Conservation (phyloP, 2,797 vertebrate genomes). For the Sparidentex hasta region DNA sequence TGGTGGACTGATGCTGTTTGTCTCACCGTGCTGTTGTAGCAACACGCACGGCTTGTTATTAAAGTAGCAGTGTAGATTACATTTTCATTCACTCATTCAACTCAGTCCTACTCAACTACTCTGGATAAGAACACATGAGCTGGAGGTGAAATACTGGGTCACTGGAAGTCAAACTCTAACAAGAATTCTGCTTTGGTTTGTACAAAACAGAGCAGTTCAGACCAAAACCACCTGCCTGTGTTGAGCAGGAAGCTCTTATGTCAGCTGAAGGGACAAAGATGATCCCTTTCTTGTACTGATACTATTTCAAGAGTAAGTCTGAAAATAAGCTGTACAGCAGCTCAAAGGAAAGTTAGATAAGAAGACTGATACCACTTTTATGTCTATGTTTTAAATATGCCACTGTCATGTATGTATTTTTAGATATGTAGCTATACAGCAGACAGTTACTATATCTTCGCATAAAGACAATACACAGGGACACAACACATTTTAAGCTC, state of each 20-base stretch:
- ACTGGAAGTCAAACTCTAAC: neutral
- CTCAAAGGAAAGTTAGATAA: neutral
- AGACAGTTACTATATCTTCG: neutral
- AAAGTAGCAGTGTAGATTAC: neutral
- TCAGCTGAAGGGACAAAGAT: neutral
- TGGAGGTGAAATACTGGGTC: neutral
- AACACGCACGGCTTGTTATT: neutral
- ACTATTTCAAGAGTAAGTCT: too few species aligned
- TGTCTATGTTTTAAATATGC: neutral
- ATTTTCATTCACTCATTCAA: neutral
- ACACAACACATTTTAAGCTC: neutral
- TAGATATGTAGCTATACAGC: neutral
- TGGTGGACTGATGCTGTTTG: constrained; percentile 9
- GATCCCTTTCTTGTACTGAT: too few species aligned
- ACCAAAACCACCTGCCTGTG: neutral
- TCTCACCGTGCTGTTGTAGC: constrained; percentile 1
- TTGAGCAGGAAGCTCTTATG: too few species aligned
- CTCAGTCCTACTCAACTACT: neutral
- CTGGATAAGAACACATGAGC: neutral
- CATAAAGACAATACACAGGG: neutral
- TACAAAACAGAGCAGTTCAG: neutral
- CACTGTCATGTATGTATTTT: too few species aligned
- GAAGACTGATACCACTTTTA: neutral
- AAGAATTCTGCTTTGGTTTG: neutral
- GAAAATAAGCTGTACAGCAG: neutral